These are phyloP conservation scores for Zoanthus gigantus DNA, from an alignment of 92 coral and sea anemone genomes.

Conservation along the genomic window DNA sequence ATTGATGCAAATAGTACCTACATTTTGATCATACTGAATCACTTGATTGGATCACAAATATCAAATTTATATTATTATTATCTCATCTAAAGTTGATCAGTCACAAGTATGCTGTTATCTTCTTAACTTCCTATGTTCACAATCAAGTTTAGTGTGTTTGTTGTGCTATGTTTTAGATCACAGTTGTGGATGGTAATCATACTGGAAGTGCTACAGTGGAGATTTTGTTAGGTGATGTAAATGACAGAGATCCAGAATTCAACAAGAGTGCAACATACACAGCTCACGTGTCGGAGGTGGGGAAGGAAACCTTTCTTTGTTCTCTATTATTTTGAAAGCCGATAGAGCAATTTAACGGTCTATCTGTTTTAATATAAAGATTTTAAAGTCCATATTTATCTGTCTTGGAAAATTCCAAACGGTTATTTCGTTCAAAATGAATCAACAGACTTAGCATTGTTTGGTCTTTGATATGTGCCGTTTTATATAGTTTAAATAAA, in stretches of 20 bases:
- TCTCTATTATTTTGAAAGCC: neutral
- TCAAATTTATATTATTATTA: no score
- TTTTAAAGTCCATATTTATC: neutral
- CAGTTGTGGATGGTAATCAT: conserved; percentile 80
- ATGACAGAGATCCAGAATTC: conserved; percentile 89
- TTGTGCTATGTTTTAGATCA: conserved; percentile 59
- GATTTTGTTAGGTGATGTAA: conserved; percentile 81
- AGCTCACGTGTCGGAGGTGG: conserved; percentile 84
- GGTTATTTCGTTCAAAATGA: neutral
- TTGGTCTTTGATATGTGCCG: no score
- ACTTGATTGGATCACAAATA: no score
- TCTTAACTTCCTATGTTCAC: no score
- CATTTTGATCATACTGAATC: no score
- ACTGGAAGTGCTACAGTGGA: conserved; percentile 69
- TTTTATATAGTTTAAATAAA: no score
- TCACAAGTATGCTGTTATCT: no score
- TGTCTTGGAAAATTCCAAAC: neutral
- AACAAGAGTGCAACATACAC: conserved; percentile 70
- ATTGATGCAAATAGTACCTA: no score
- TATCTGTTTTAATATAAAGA: no score
- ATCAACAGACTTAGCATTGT: neutral
- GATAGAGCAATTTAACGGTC: neutral
- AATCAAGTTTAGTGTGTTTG: neutral
- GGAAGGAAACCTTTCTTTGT: neutral
- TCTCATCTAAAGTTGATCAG: no score